phyloP scores from a whole-genome alignment of 2,888 invertebrate species.

The Strigamia crassipes region DNA sequence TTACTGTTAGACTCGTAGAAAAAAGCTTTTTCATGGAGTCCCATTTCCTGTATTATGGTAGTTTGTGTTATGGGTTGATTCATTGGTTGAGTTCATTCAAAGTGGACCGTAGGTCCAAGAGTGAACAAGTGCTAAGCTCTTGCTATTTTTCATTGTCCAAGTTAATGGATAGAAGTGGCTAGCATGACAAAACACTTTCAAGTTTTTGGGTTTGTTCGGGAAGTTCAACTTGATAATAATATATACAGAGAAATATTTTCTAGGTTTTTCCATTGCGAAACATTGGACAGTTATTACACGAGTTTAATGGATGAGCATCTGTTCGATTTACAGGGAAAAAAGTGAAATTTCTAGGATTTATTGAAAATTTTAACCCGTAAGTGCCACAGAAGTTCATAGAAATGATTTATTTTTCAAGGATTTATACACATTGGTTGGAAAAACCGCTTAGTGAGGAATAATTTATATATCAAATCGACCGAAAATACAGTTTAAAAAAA shows the following conservation, averaged over 20 bases:
- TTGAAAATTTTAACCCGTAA: background rate
- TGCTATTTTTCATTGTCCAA: constrained; percentile 24
- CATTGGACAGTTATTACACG: no score
- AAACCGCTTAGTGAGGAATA: no score
- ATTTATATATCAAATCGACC: no score
- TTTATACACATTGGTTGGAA: no score
- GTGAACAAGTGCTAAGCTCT: background rate
- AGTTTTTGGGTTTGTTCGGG: background rate
- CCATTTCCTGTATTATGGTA: background rate
- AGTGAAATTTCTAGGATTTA: background rate
- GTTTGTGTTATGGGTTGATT: constrained; percentile 15
- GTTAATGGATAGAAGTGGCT: background rate
- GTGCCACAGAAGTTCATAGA: background rate
- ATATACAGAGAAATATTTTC: no score
- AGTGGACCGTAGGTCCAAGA: constrained; percentile 27
- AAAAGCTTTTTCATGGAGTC: background rate
- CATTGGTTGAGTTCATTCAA: constrained; percentile 29
- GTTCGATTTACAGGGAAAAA: no score
- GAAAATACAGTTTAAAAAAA: no score
- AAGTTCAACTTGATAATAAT: background rate
- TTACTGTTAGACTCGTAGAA: background rate
- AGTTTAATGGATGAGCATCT: no score
- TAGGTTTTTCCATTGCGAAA: no score
- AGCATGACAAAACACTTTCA: background rate
- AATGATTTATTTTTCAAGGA: background rate